Conservation (phyloP, 2,797 vertebrate genomes). For the Lagodon rhomboides region DNA sequence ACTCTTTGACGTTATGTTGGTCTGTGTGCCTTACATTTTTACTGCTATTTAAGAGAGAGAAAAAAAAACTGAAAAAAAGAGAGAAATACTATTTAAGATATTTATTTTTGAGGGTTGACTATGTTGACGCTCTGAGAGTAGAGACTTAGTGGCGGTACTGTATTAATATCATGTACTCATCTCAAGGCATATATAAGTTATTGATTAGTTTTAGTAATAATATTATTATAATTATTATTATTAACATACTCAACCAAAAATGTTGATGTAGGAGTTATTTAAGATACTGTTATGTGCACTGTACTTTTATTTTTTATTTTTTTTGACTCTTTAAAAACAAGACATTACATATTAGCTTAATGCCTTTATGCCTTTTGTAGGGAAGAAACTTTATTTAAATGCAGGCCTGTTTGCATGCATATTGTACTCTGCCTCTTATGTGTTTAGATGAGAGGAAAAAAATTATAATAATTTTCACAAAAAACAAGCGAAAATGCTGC, state of each 20-base stretch:
- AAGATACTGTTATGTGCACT: constrained; percentile 95
- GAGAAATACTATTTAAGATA: constrained; percentile 89
- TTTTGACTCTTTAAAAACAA: constrained; percentile 92
- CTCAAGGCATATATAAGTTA: constrained; percentile 99
- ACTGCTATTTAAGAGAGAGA: constrained; percentile 92
- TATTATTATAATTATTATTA: constrained; percentile 90
- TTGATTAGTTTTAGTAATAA: constrained; percentile 97
- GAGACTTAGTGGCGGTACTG: constrained; percentile 96
- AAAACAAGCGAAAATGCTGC: constrained; percentile 90
- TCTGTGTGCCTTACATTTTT: constrained; percentile 97
- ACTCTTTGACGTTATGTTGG: constrained; percentile 85
- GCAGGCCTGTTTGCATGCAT: constrained; percentile 84
- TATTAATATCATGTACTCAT: constrained; percentile 98
- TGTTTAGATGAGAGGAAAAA: constrained; percentile 79
- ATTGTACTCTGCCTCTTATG: constrained; percentile 79
- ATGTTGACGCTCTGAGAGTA: constrained; percentile 94
- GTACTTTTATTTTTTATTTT: constrained; percentile 90
- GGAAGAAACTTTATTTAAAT: constrained; percentile 84
- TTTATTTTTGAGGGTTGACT: constrained; percentile 99
- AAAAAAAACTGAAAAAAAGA: constrained; percentile 60
- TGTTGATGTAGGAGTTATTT: constrained; percentile 97
- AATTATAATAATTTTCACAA: constrained; percentile 72
- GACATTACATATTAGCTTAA: constrained; percentile 89
- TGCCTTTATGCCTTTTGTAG: constrained; percentile 84
- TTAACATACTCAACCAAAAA: constrained; percentile 99